These are phyloP conservation scores for Eremobia ochroleuca DNA, from an alignment of 2,888 invertebrate genomes.

Conservation along the genomic window DNA sequence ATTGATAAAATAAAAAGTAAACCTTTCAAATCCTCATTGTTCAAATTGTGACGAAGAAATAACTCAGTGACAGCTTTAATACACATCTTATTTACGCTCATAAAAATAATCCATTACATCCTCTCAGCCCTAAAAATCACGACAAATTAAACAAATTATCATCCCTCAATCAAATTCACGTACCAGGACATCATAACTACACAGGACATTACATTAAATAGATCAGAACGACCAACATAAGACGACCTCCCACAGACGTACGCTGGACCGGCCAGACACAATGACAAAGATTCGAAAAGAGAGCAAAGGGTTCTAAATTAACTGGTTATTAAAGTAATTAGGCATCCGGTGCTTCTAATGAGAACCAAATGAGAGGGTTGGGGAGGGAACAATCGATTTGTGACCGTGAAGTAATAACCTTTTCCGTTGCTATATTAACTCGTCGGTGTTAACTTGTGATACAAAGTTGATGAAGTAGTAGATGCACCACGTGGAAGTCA, in stretches of 20 bases:
- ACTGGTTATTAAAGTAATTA: slow-evolving; percentile 86
- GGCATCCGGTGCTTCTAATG: slow-evolving; percentile 87
- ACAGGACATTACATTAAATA: slow-evolving; percentile 80
- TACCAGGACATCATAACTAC: slow-evolving; percentile 70
- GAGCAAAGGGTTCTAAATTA: slow-evolving; percentile 78
- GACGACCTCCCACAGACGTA: slow-evolving; percentile 61
- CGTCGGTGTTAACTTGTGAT: slow-evolving; percentile 60
- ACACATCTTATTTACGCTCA: slow-evolving; percentile 5
- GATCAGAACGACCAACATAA: slow-evolving; percentile 72
- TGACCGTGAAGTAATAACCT: slow-evolving; percentile 86
- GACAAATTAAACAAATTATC: slow-evolving; percentile 76
- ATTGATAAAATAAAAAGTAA: not conserved
- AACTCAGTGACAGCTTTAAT: slow-evolving; percentile 3
- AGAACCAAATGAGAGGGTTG: slow-evolving; percentile 89
- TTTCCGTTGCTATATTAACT: slow-evolving; percentile 80
- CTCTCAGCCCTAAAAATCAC: slow-evolving; percentile 70
- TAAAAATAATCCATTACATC: slow-evolving; percentile 73
- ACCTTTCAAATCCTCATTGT: not conserved
- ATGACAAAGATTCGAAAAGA: slow-evolving; percentile 69
- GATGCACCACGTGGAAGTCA: not conserved
- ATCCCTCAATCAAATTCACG: slow-evolving; percentile 74
- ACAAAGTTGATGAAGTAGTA: slow-evolving; percentile 12
- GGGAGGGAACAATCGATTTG: slow-evolving; percentile 86
- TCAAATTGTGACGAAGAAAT: not conserved
- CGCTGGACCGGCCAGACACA: slow-evolving; percentile 56